These are phyloP conservation scores for Scaptomyza pallida DNA, from an alignment of 1,140 invertebrate genomes.

Conservation along the genomic window DNA sequence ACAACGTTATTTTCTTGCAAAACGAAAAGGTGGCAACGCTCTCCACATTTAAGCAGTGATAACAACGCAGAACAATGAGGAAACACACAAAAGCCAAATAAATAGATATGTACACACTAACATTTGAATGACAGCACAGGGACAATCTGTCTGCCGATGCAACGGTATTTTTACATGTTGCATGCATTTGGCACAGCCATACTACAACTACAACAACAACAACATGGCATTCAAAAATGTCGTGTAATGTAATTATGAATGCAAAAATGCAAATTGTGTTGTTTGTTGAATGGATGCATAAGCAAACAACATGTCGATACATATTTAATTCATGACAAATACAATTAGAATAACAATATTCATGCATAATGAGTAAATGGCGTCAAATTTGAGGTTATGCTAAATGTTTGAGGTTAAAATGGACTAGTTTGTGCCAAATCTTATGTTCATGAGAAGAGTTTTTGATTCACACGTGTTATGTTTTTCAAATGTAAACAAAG, in stretches of 20 bases:
- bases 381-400: not conserved
- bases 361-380: too few species aligned
- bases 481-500: conserved; percentile 47
- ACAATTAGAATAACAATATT: too few species aligned
- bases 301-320: conserved; percentile 1
- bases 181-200: conserved; percentile 15
- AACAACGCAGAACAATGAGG: conserved; percentile 48
- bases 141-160: conserved; percentile 61
- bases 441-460: too few species aligned
- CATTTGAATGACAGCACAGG: conserved; percentile 58
- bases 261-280: conserved; percentile 12
- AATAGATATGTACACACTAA: conserved; percentile 9
- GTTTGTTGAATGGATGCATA: conserved; percentile 9
- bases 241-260: conserved; percentile 12
- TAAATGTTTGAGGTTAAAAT: too few species aligned
- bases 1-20: conserved; percentile 3
- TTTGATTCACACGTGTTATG: conserved; percentile 18
- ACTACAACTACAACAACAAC: not conserved
- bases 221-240: conserved; percentile 14
- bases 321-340: not conserved
- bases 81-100: conserved; percentile 32
- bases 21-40: conserved; percentile 17
- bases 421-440: too few species aligned
- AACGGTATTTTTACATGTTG: conserved; percentile 29
- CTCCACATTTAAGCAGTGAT: conserved; percentile 16